A percentile compares a stretch with the other conserved stretches of the same genome.
Conservation (phyloP, 2,113 vertebrate genomes). For the Hippocampus barbouri region DNA sequence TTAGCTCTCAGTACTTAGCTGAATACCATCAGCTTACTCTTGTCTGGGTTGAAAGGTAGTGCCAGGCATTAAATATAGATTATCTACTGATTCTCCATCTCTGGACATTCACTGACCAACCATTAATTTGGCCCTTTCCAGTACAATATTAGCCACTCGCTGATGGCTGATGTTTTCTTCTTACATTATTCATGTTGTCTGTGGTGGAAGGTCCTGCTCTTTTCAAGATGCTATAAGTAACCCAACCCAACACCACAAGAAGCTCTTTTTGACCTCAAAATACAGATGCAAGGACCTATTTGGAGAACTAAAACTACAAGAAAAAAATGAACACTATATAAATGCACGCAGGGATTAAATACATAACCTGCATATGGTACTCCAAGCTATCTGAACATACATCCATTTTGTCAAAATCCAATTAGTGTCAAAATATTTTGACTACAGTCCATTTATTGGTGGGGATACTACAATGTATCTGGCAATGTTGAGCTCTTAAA, state of each 20-base stretch:
- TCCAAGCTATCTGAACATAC: background rate
- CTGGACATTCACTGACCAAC: background rate
- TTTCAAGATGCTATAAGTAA: background rate
- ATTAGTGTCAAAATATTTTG: background rate
- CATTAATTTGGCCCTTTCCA: slow-evolving; percentile 1
- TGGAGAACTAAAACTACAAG: background rate
- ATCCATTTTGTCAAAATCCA: background rate
- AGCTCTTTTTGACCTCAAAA: background rate
- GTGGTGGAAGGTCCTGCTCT: background rate
- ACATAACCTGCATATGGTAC: background rate
- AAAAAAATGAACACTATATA: background rate
- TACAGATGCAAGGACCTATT: background rate
- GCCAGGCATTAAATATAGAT: background rate
- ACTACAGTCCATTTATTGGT: background rate
- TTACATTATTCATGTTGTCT: background rate
- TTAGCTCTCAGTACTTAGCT: background rate
- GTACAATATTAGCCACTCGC: background rate
- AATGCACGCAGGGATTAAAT: background rate
- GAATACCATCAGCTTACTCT: background rate
- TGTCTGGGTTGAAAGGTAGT: background rate
- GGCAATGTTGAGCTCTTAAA: background rate
- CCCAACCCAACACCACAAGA: background rate
- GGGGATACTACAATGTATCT: background rate
- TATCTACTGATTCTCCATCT: background rate
- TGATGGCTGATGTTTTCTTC: background rate